phyloP scores from a whole-genome alignment of 2,888 invertebrate genomes.

The Nasonia oneida region DNA sequence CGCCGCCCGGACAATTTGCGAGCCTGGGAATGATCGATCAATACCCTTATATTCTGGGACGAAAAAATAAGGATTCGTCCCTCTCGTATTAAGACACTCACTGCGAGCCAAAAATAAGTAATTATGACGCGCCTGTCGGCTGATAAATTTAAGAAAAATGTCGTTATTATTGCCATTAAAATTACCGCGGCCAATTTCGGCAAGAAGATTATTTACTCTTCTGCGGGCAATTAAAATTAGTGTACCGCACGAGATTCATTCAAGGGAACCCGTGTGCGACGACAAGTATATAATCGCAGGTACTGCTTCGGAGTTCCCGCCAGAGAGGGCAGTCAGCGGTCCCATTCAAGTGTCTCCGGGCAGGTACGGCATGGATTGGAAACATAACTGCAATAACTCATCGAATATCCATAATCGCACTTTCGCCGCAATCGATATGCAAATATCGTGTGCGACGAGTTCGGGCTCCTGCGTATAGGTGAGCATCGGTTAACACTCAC shows the following conservation, averaged over 20 bases:
- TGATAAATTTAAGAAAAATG: background rate
- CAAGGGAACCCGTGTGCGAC: background rate
- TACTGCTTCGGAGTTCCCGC: no score
- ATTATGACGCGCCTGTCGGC: background rate
- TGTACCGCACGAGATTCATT: background rate
- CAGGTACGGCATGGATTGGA: no score
- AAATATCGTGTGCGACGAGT: no score
- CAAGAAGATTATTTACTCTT: background rate
- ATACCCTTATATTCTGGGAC: background rate
- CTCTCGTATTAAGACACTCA: background rate
- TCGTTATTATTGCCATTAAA: background rate
- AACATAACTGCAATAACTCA: no score
- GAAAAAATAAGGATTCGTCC: background rate
- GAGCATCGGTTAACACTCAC: background rate
- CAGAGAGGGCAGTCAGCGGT: no score
- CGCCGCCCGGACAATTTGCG: background rate
- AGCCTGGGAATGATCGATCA: slow-evolving; percentile 10
- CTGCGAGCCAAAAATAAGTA: background rate
- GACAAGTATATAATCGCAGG: no score
- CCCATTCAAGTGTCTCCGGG: no score
- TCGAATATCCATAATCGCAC: no score
- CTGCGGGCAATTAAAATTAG: background rate
- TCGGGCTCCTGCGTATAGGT: no score
- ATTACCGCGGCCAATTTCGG: background rate
- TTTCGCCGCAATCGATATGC: no score